phyloP scores from a whole-genome alignment of 2,113 vertebrate genomes.

The Nematolebias whitei region DNA sequence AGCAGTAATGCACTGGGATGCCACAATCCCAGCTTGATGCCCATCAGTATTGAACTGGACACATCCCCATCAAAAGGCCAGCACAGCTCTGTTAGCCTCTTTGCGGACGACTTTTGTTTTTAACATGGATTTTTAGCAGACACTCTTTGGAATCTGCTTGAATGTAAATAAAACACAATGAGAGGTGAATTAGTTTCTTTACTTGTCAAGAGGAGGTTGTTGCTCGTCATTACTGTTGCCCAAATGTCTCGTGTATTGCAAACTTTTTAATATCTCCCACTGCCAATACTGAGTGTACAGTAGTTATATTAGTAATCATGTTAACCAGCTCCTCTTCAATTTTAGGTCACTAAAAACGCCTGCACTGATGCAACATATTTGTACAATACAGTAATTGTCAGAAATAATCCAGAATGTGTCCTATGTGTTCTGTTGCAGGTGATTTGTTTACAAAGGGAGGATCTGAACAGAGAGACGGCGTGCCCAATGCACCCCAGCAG shows the following conservation, averaged over 20 bases:
- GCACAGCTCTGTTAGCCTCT: conserved; percentile 11
- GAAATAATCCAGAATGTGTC: neutral
- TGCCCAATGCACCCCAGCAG: conserved; percentile 87
- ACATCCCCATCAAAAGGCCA: conserved; percentile 40
- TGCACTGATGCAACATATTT: neutral
- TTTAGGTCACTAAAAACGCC: too few relatives aligned
- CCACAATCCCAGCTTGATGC: conserved; percentile 33
- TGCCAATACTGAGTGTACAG: too few relatives aligned
- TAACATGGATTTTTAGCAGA: too few relatives aligned
- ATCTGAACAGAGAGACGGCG: conserved; percentile 80
- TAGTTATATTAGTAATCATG: too few relatives aligned
- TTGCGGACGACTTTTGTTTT: neutral
- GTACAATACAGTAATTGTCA: neutral
- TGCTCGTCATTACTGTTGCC: neutral
- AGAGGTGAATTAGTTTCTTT: conserved; percentile 6
- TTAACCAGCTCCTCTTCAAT: too few relatives aligned
- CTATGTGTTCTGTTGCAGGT: conserved; percentile 75
- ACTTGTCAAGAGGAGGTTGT: too few relatives aligned
- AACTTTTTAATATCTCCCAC: neutral
- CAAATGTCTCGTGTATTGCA: neutral
- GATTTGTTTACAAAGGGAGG: conserved; percentile 72
- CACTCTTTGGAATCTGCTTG: too few relatives aligned
- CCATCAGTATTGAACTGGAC: conserved; percentile 55
- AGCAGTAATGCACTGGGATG: conserved; percentile 39
- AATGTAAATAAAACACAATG: too few relatives aligned